phyloP scores from a whole-genome alignment of 2,113 vertebrate species.

The Mobula hypostoma region DNA sequence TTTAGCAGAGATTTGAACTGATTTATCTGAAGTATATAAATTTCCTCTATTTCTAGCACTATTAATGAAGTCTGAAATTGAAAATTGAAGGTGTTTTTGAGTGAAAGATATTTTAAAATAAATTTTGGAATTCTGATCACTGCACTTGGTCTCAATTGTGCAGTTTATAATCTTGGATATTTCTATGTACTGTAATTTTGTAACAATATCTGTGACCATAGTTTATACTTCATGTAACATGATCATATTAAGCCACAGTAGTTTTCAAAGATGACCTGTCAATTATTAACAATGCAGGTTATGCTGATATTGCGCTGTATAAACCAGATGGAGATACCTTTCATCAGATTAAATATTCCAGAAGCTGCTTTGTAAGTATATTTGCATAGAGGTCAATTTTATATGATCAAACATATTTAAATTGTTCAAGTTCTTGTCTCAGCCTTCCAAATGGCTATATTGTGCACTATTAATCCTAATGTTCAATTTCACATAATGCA shows the following conservation, averaged over 20 bases:
- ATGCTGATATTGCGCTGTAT: conserved; percentile 16
- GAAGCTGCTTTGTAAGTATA: conserved; percentile 4
- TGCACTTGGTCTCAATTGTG: neutral
- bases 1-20: neutral
- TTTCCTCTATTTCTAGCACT: too few species aligned
- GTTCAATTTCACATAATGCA: neutral
- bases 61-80: too few species aligned
- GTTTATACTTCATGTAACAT: conserved; percentile 7
- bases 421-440: neutral
- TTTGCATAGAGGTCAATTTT: neutral
- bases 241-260: neutral
- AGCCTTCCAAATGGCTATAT: neutral
- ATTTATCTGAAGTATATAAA: neutral
- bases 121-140: neutral
- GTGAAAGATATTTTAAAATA: neutral
- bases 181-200: conserved; percentile 1
- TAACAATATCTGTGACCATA: neutral
- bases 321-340: conserved; percentile 12
- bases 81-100: neutral
- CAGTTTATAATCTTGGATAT: neutral
- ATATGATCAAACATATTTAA: conserved; percentile 6
- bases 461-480: neutral
- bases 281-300: conserved; percentile 35
- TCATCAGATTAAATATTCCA: neutral
- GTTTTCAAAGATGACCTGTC: conserved; percentile 30